Evolutionary conservation across 1,140 invertebrate genomes (phyloP).

Genomic region (Whitmania pigra): DNA sequence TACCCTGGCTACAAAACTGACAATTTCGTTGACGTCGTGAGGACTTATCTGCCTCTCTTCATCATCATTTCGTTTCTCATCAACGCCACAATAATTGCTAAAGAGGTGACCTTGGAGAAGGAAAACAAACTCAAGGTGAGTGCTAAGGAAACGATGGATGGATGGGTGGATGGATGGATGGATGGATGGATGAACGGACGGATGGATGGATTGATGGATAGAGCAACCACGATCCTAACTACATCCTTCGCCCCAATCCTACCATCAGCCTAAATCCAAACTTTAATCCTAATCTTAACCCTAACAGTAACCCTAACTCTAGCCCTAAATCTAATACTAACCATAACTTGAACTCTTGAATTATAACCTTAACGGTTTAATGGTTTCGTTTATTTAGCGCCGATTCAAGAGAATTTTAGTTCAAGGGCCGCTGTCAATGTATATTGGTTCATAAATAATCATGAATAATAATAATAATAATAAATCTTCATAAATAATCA

Average conservation of each 20-base stretch:
- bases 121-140: slow-evolving; percentile 39
- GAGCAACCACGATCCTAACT: not conserved
- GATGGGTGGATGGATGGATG: not conserved
- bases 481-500: no score
- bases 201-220: not conserved
- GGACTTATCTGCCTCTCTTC: slow-evolving; percentile 48
- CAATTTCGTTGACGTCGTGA: slow-evolving; percentile 37
- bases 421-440: no score
- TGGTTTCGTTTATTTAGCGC: no score
- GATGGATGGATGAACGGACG: not conserved
- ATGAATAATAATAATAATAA: no score
- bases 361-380: no score
- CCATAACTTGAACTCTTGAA: no score
- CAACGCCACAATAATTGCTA: slow-evolving; percentile 34
- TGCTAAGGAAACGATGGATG: not conserved
- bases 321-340: no score
- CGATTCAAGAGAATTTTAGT: no score
- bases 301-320: no score
- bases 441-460: no score
- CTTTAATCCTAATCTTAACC: not conserved
- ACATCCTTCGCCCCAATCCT: not conserved
- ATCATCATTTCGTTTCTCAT: slow-evolving; percentile 56
- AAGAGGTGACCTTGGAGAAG: slow-evolving; percentile 39
- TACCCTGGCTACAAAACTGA: slow-evolving; percentile 38
- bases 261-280: not conserved